Evolutionary conservation across 2,888 invertebrate species (phyloP).

Genomic region (Hypomecis punctinalis): DNA sequence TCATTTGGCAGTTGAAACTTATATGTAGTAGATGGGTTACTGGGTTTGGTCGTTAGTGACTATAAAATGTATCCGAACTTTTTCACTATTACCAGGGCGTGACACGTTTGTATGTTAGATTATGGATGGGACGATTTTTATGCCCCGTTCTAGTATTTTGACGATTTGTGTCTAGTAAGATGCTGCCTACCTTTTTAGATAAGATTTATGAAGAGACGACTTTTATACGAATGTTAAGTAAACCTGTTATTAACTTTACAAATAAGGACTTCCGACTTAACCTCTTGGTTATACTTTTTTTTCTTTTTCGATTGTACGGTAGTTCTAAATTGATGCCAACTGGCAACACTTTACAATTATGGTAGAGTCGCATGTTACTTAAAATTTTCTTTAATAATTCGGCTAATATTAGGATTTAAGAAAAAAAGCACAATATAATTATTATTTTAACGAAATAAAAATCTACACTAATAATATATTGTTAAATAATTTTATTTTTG

Average conservation of each 20-base stretch:
- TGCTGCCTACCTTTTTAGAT: conserved; percentile 81
- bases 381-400: conserved; percentile 66
- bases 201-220: conserved; percentile 83
- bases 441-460: conserved; percentile 69
- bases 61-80: conserved; percentile 72
- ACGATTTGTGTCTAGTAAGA: conserved; percentile 56
- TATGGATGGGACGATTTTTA: conserved; percentile 67
- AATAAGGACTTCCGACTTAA: conserved; percentile 79
- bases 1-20: conserved; percentile 10
- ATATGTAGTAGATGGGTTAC: conserved; percentile 32
- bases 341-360: conserved; percentile 60
- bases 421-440: conserved; percentile 75
- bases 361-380: conserved; percentile 52
- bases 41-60: conserved; percentile 51
- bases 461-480: conserved; percentile 82
- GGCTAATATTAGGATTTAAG: conserved; percentile 81
- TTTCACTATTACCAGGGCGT: conserved; percentile 71
- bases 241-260: conserved; percentile 81
- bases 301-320: conserved; percentile 51
- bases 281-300: conserved; percentile 65
- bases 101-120: conserved; percentile 66
- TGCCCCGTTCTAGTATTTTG: conserved; percentile 56
- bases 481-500: conserved; percentile 82
- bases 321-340: conserved; percentile 47
- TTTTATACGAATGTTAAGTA: conserved; percentile 84